A percentile compares a stretch with the other conserved stretches of the same genome.
These are phyloP conservation scores for Drosophila arizonae DNA, from an alignment of 1,140 invertebrate species.

Conservation along the genomic window DNA sequence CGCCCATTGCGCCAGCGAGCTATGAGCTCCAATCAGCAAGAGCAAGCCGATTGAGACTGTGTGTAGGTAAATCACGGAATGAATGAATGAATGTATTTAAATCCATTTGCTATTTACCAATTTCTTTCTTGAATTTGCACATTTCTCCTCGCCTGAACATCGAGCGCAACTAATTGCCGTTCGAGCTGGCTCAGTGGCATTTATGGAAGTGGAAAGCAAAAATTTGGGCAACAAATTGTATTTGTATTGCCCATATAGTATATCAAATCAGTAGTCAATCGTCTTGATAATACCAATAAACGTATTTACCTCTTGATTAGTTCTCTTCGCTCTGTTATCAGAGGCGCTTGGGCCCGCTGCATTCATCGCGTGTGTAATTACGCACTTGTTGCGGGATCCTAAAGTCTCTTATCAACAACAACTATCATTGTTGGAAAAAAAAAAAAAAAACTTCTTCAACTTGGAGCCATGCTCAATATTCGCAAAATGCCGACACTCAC, in stretches of 20 bases:
- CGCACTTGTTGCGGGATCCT: constrained; percentile 31
- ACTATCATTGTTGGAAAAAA: not conserved
- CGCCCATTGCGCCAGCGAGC: constrained; percentile 16
- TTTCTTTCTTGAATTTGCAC: constrained; percentile 9
- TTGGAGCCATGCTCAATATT: constrained; percentile 1
- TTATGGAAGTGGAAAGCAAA: constrained; percentile 44
- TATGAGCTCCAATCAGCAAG: constrained; percentile 1
- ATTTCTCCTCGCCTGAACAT: constrained; percentile 40
- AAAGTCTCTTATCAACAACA: constrained; percentile 5
- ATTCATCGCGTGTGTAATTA: constrained; percentile 51
- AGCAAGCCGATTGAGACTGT: not conserved
- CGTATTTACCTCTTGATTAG: constrained; percentile 67
- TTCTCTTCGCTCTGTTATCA: constrained; percentile 47
- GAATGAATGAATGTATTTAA: not conserved
- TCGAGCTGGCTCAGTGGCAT: constrained; percentile 31
- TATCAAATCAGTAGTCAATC: constrained; percentile 67
- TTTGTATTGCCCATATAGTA: not conserved
- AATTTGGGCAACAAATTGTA: not conserved
- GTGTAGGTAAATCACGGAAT: not conserved
- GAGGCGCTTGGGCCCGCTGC: constrained; percentile 6
- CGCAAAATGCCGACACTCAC: constrained; percentile 14
- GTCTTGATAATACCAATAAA: constrained; percentile 71
- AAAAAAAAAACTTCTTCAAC: not conserved
- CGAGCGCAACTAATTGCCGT: constrained; percentile 48
- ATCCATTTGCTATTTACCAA: constrained; percentile 26